Conservation (phyloP, 2,888 invertebrate genomes). For the Tetanocera ferruginea region DNA sequence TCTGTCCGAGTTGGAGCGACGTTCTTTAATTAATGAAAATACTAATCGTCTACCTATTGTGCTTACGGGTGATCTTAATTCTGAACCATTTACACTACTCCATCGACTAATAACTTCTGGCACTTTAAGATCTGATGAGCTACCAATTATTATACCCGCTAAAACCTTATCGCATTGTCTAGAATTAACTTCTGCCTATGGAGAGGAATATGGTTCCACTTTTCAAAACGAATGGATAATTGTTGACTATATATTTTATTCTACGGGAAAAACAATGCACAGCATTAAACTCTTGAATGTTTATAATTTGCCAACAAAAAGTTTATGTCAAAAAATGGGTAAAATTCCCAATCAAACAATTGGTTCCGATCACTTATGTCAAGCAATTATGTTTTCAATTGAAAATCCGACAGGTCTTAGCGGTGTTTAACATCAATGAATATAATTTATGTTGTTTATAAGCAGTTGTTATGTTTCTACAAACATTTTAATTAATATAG, state of each 20-base stretch:
- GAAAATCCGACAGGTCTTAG: not conserved
- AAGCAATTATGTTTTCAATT: conserved; percentile 77
- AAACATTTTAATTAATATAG: not conserved
- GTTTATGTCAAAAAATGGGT: conserved; percentile 73
- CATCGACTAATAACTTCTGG: conserved; percentile 40
- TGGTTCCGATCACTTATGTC: conserved; percentile 88
- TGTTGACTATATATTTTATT: conserved; percentile 93
- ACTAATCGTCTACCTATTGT: conserved; percentile 78
- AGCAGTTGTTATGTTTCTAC: not conserved
- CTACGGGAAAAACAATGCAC: conserved; percentile 66
- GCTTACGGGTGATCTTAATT: conserved; percentile 94
- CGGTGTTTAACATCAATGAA: not conserved
- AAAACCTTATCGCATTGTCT: conserved; percentile 38
- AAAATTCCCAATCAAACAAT: conserved; percentile 80
- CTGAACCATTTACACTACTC: conserved; percentile 77
- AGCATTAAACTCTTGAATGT: conserved; percentile 70
- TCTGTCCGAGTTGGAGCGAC: conserved; percentile 85
- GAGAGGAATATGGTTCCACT: conserved; percentile 73
- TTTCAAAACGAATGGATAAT: conserved; percentile 82
- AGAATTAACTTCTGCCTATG: conserved; percentile 51
- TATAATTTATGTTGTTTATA: not conserved
- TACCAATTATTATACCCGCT: conserved; percentile 24
- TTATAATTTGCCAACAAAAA: conserved; percentile 77
- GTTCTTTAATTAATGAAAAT: conserved; percentile 73
- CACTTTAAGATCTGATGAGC: conserved; percentile 64